Evolutionary conservation across 1,140 invertebrate species (phyloP), one percentile per base, ranked within the genome.

Genomic region (Ctenoplectra terminalis): DNA sequence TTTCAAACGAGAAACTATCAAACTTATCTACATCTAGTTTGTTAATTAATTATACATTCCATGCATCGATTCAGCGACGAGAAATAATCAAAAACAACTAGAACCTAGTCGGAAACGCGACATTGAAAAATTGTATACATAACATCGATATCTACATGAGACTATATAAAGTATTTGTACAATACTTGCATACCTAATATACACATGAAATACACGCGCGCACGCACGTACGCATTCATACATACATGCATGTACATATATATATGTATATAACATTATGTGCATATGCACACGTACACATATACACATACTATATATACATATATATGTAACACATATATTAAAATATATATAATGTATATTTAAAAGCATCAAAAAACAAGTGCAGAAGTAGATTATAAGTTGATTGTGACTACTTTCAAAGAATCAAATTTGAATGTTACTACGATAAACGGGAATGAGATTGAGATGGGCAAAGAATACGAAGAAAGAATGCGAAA

Each of bases 401-500:
- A 87, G 76, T 83, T 87, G 76, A 77, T 81, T 40, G 84, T 66
- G 79, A 85, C 82, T 81, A 86, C n/a, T 76, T 88, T 90, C 63
- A 81, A 85, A 74, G 81, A 92, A 92, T 92, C 90, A 92, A 92
- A 92, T 90, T 91, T 88, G 81, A 88, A 78, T 88, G 87, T 85
- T 90, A 84, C 84, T 81, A 76, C 56, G 70, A 81, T 70, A 64
- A 88, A 83, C 31, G 73, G 58, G 71, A 37, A 61, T 43, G 29
- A 40, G 20, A 31, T 43, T 4, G 20, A 34, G 17, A 23, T 13
- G 48, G 23, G 31, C 23, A 63, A 17, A 26, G 31, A 2, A 46
- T 5, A 43, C 0, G 23, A n/a, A 20, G 50, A 60, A 23, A 58
- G 40, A 60, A 52, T 13, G 1, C 31, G 17, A 34, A 34, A 23